Conservation (phyloP, 2,797 vertebrate species). For the Halcyon badia region DNA sequence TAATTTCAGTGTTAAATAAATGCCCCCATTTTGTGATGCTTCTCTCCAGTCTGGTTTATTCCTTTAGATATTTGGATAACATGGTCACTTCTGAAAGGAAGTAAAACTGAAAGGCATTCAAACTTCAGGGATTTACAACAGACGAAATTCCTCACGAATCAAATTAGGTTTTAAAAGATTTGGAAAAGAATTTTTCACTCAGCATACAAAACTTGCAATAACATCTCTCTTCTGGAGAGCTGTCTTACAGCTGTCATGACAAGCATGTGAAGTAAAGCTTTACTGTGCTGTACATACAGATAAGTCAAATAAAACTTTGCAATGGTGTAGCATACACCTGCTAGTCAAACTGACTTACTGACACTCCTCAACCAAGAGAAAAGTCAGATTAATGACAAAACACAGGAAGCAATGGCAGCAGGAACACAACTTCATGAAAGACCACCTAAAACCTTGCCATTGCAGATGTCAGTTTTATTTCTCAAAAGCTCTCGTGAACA, state of each 20-base stretch:
- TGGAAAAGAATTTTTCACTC: not conserved
- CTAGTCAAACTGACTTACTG: not conserved
- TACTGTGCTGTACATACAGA: not conserved
- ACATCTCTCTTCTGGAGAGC: not conserved
- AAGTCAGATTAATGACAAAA: not conserved
- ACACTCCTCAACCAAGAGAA: not conserved
- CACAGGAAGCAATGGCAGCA: not conserved
- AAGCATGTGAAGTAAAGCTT: not conserved
- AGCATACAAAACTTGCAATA: not conserved
- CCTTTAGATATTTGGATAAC: not conserved
- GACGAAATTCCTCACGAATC: not conserved
- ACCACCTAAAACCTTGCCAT: not conserved
- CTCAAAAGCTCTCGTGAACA: not conserved
- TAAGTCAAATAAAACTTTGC: not conserved
- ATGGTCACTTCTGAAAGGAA: not conserved
- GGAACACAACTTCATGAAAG: not conserved
- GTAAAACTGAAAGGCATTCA: not conserved
- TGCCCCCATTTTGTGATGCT: accelerated
- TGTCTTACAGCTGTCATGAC: not conserved
- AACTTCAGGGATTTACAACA: not conserved
- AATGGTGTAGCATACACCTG: not conserved
- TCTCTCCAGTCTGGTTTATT: not conserved
- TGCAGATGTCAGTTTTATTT: not conserved
- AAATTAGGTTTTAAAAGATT: not conserved
- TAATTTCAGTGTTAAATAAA: not conserved